These are phyloP conservation scores for Oryzaephilus surinamensis DNA, from an alignment of 1,140 invertebrate genomes.

Conservation along the genomic window DNA sequence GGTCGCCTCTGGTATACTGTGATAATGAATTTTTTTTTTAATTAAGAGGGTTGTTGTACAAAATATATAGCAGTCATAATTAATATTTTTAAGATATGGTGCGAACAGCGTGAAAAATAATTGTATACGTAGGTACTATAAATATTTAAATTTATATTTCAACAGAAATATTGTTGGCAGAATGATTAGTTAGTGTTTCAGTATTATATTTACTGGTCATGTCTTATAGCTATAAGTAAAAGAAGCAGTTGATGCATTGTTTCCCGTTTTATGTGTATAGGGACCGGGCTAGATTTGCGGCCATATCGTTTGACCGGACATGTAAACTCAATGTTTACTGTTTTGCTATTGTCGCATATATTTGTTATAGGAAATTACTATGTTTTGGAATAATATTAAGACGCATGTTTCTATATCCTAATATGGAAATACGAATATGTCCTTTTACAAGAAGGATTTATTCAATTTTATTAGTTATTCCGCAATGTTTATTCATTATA, in stretches of 20 bases:
- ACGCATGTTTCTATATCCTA: constrained; percentile 16
- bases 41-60: constrained; percentile 10
- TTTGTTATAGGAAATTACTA: constrained; percentile 17
- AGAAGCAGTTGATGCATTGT: constrained; percentile 15
- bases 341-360: constrained; percentile 14
- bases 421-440: too few relatives aligned
- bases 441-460: too few relatives aligned
- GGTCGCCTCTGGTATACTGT: background rate
- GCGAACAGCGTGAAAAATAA: too few relatives aligned
- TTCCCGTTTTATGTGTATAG: too few relatives aligned
- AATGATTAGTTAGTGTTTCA: constrained; percentile 13
- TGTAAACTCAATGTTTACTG: constrained; percentile 9
- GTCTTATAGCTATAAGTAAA: constrained; percentile 12
- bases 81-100: too few relatives aligned
- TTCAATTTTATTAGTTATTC: too few relatives aligned
- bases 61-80: too few relatives aligned
- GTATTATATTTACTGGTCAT: too few relatives aligned
- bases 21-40: constrained; percentile 8
- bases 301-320: constrained; percentile 13
- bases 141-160: too few relatives aligned
- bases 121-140: too few relatives aligned
- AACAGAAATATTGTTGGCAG: constrained; percentile 9
- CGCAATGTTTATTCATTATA: too few relatives aligned
- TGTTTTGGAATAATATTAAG: too few relatives aligned
- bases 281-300: constrained; percentile 4